Evolutionary conservation across 1,140 invertebrate species (phyloP).

Genomic region (Drosophila navojoa): DNA sequence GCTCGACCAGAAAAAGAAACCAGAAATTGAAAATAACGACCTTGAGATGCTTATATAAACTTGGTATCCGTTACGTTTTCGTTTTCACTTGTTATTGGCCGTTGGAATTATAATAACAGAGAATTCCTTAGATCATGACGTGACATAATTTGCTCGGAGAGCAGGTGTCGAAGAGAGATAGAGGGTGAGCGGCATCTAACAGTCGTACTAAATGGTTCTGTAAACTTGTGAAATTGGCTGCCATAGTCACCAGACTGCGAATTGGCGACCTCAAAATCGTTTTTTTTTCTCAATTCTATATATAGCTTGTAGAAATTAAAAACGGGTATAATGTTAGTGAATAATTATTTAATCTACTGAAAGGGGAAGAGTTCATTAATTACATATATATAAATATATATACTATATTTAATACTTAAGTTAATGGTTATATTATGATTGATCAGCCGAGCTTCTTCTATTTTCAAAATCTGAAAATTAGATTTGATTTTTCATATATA

Average conservation of each 20-base stretch:
- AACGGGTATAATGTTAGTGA: no score
- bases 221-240: slow-evolving; percentile 51
- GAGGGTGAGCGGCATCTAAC: slow-evolving; percentile 17
- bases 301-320: no score
- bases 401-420: no score
- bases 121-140: slow-evolving; percentile 44
- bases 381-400: no score
- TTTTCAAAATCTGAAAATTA: no score
- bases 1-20: neutral
- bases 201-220: slow-evolving; percentile 66
- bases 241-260: slow-evolving; percentile 35
- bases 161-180: neutral
- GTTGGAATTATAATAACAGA: slow-evolving; percentile 34
- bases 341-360: no score
- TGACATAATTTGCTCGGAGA: slow-evolving; percentile 57
- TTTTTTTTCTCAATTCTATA: no score
- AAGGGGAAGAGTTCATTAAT: no score
- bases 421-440: no score
- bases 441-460: no score
- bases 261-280: slow-evolving; percentile 17
- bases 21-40: slow-evolving; percentile 27
- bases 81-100: slow-evolving; percentile 44
- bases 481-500: no score
- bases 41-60: slow-evolving; percentile 55
- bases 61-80: slow-evolving; percentile 57